These are phyloP conservation scores for Strongylocentrotus purpuratus DNA, from an alignment of 35 echinoderm and acorn worm species.

Conservation along the genomic window DNA sequence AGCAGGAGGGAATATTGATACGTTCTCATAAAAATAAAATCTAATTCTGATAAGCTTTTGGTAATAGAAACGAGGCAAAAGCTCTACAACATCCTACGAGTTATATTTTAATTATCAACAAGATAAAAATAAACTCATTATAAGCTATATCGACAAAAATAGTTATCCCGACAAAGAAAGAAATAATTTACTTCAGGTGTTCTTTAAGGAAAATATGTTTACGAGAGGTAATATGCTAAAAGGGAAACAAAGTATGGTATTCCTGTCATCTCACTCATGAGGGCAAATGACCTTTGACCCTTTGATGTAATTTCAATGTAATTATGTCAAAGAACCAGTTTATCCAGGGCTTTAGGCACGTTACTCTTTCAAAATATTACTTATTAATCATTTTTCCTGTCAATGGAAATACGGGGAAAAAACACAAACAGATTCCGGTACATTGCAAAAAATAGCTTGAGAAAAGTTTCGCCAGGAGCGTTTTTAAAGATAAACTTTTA, in stretches of 20 bases:
- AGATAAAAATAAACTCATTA: too few relatives aligned
- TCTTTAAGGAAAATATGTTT: neutral
- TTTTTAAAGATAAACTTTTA: too few relatives aligned
- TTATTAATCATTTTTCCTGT: neutral
- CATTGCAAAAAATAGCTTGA: neutral
- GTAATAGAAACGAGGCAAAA: too few relatives aligned
- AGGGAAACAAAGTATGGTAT: neutral
- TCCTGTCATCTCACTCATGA: neutral
- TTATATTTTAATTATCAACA: too few relatives aligned
- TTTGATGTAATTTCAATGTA: neutral
- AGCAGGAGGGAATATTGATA: too few relatives aligned
- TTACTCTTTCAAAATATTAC: neutral
- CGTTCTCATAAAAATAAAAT: too few relatives aligned
- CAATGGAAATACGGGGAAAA: neutral
- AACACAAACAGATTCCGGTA: neutral
- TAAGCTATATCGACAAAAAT: too few relatives aligned
- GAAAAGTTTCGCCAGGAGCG: too few relatives aligned
- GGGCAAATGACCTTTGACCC: neutral
- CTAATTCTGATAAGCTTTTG: too few relatives aligned
- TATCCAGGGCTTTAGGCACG: neutral
- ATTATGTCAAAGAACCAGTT: constrained; percentile 8
- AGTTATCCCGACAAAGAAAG: too few relatives aligned
- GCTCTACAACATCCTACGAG: too few relatives aligned
- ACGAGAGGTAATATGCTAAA: neutral
- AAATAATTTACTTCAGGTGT: neutral